phyloP scores from a whole-genome alignment of 35 echinoderm and acorn worm species.

The Apostichopus japonicus region DNA sequence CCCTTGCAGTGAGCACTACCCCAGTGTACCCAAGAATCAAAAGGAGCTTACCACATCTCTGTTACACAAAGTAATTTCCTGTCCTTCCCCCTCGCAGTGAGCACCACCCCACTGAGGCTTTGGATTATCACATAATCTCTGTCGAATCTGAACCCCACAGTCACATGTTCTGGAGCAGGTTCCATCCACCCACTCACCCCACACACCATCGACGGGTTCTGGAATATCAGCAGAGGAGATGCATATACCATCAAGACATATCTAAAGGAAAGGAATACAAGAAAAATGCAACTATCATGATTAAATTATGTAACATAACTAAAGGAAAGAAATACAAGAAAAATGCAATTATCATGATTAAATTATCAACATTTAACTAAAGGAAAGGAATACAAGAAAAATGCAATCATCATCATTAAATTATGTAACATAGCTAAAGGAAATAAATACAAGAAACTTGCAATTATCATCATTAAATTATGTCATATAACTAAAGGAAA shows the following conservation, averaged over 20 bases:
- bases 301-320: no score
- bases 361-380: background rate
- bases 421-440: no score
- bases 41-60: background rate
- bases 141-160: conserved; percentile 29
- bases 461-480: background rate
- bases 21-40: background rate
- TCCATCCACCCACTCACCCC: background rate
- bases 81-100: conserved; percentile 23
- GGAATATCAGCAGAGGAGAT: background rate
- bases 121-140: conserved; percentile 15
- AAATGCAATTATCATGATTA: background rate
- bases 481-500: background rate
- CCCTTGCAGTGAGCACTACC: conserved; percentile 15
- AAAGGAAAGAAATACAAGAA: background rate
- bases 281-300: background rate
- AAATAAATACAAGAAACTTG: background rate
- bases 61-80: conserved; percentile 15
- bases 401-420: background rate
- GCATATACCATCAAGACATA: conserved; percentile 9
- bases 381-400: background rate
- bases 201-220: background rate
- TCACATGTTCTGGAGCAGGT: conserved; percentile 31
- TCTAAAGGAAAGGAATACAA: background rate
- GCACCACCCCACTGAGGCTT: conserved; percentile 24